phyloP scores from a whole-genome alignment of 2,113 vertebrate genomes.

The Formicarius rufipectus region DNA sequence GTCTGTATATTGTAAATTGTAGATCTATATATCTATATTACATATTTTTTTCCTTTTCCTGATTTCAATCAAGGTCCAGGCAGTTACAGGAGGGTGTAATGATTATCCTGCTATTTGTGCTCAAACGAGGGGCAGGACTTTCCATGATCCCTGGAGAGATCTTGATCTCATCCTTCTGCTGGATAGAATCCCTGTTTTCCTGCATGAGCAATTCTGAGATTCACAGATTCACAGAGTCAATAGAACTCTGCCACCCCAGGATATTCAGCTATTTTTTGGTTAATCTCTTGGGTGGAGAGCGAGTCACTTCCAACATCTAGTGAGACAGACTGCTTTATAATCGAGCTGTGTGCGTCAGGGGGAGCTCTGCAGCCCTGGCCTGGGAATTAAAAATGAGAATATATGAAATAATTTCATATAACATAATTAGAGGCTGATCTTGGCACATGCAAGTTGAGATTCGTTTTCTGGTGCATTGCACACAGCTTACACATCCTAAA shows the following conservation, averaged over 20 bases:
- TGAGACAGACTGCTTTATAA: neutral
- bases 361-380: neutral
- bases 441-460: neutral
- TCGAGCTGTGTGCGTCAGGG: neutral
- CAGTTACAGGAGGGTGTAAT: neutral
- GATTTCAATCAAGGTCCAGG: neutral
- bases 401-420: neutral
- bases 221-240: neutral
- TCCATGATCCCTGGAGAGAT: neutral
- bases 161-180: neutral
- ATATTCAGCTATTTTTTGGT: neutral
- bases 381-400: neutral
- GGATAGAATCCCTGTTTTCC: neutral
- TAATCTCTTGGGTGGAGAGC: neutral
- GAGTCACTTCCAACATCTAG: neutral
- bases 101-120: neutral
- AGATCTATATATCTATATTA: neutral
- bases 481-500: neutral
- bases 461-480: neutral
- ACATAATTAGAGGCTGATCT: neutral
- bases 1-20: neutral
- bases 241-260: neutral
- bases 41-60: neutral
- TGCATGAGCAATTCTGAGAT: neutral
- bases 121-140: neutral